These are phyloP conservation scores for Rhagoletis pomonella DNA, from an alignment of 1,140 invertebrate genomes.

Conservation along the genomic window DNA sequence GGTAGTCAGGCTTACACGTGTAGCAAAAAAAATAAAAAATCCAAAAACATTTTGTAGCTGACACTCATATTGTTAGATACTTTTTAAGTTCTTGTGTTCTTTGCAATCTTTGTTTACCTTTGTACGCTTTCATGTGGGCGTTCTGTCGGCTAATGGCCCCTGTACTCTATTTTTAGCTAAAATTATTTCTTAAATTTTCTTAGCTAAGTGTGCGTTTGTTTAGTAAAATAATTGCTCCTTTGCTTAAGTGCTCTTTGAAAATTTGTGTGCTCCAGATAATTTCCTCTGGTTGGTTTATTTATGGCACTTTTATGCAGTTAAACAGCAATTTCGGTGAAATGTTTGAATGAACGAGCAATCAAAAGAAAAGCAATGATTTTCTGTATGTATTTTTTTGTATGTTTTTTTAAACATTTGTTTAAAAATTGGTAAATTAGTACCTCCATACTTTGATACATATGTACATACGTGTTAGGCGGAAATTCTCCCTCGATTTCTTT, in stretches of 20 bases:
- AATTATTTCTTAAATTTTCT: not conserved
- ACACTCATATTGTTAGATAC: not conserved
- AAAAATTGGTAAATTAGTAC: no score
- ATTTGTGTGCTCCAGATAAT: not conserved
- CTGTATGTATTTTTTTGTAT: no score
- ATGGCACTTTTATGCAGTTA: not conserved
- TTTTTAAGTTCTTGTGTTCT: not conserved
- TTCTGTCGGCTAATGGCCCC: not conserved
- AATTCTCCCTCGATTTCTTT: no score
- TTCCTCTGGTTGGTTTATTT: not conserved
- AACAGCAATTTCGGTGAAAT: not conserved
- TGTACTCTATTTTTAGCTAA: constrained; percentile 12
- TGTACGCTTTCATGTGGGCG: constrained; percentile 17
- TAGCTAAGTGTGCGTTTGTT: not conserved
- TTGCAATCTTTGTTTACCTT: not conserved
- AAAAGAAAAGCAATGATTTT: no score
- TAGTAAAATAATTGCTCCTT: not conserved
- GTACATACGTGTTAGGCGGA: no score
- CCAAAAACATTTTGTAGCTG: not conserved
- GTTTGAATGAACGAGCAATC: no score
- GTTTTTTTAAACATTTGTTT: no score
- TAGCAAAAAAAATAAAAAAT: no score
- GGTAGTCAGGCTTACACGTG: no score
- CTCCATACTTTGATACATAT: no score
- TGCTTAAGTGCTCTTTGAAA: not conserved